Conservation (phyloP, 2,888 invertebrate genomes). For the Pollenia griseotomentosa region DNA sequence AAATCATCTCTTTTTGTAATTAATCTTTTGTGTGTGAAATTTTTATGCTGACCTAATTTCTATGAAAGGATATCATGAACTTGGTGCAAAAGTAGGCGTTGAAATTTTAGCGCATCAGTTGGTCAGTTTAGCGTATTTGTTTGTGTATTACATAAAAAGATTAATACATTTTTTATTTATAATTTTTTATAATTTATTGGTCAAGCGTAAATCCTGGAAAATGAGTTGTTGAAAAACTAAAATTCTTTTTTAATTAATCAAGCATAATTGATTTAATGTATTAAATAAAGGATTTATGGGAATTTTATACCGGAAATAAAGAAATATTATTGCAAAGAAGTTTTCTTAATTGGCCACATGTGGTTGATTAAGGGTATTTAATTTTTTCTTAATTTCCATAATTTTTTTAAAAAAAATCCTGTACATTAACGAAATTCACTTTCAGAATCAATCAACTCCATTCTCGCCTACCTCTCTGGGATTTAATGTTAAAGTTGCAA, state of each 20-base stretch:
- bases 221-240: slow-evolving; percentile 30
- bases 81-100: slow-evolving; percentile 57
- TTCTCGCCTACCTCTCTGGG: too few relatives aligned
- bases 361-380: too few relatives aligned
- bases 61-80: slow-evolving; percentile 5
- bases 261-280: background rate
- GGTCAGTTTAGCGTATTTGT: slow-evolving; percentile 67
- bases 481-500: too few relatives aligned
- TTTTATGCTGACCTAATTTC: slow-evolving; percentile 68
- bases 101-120: slow-evolving; percentile 67
- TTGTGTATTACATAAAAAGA: background rate
- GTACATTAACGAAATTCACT: too few relatives aligned
- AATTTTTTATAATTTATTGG: slow-evolving; percentile 63
- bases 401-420: too few relatives aligned
- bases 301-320: slow-evolving; percentile 55
- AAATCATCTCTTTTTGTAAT: slow-evolving; percentile 61
- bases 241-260: too few relatives aligned
- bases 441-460: too few relatives aligned
- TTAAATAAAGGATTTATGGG: slow-evolving; percentile 45
- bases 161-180: background rate
- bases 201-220: slow-evolving; percentile 73
- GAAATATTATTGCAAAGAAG: background rate
- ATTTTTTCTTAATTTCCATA: too few relatives aligned
- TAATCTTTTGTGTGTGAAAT: slow-evolving; percentile 61
- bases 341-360: background rate